These are phyloP conservation scores for Tenthredo scrophulariae DNA, from an alignment of 2,888 invertebrate genomes.

Conservation along the genomic window DNA sequence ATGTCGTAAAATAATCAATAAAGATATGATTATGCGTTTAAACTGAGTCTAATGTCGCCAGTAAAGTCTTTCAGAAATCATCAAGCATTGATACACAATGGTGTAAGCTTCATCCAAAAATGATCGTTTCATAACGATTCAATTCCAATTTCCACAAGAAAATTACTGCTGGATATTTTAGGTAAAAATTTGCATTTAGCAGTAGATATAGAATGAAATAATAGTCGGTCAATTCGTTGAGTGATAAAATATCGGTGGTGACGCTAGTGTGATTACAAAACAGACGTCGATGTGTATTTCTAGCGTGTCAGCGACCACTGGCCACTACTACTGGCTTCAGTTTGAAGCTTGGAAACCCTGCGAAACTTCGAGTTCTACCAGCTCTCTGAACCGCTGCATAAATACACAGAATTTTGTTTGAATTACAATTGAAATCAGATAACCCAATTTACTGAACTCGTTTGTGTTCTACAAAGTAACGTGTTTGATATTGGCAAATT, in stretches of 20 bases:
- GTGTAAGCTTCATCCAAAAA: background rate
- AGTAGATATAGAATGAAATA: background rate
- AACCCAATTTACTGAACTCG: background rate
- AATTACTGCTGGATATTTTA: background rate
- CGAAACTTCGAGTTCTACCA: constrained; percentile 58
- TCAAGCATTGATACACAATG: background rate
- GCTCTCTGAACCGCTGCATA: constrained; percentile 53
- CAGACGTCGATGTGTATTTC: constrained; percentile 57
- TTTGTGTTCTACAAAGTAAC: background rate
- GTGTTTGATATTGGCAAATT: background rate
- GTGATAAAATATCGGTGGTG: constrained; percentile 43
- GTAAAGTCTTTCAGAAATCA: background rate
- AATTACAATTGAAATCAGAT: constrained; percentile 19
- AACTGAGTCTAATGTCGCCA: background rate
- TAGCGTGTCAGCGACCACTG: constrained; percentile 52
- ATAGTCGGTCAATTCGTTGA: background rate
- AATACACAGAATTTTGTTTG: constrained; percentile 32
- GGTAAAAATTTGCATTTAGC: background rate
- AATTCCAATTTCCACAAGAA: background rate
- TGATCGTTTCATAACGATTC: background rate
- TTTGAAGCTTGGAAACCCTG: constrained; percentile 45
- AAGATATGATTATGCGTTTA: background rate
- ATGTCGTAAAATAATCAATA: background rate
- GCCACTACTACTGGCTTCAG: constrained; percentile 48
- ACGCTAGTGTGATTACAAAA: constrained; percentile 56